Evolutionary conservation across 2,797 vertebrate species (phyloP), one percentile per base, ranked within the genome.

Genomic region (Manis pentadactyla): DNA sequence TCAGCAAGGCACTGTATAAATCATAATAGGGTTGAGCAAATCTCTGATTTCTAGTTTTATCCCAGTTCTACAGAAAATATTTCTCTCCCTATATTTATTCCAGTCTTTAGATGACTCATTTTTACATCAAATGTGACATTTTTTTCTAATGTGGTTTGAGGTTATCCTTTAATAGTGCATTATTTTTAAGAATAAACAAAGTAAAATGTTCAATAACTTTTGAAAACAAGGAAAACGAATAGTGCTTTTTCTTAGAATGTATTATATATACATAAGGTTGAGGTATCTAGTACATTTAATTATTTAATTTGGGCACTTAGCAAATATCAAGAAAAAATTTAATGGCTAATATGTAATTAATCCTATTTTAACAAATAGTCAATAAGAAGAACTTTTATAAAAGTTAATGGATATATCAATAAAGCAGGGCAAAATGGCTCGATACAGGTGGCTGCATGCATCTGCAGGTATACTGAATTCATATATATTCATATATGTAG

Each of bases 1-100:
- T 93, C 89, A 85, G 69, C 66, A 88, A 61, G 75, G 27, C 71
- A 83, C 7, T 87, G 53, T 59, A 75, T 95, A 78, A 95, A 96
- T 97, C 55, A 75, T 51, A 94, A 87, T 59, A 81, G 13, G 15
- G 5, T 29, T 71, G 74, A 89, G 49, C 37, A 93, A 96, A 97
- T 74, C 74, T 37, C 73, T 63, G 17, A 93, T 96, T 94, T 89
- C 59, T 64, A 75, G 23, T 69, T 74, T 93, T 73, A 87, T 84
- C 18, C 31, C 49, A 84, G 18, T 71, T 91, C 17, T 90, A 18
- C 13, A 81, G 53, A 71, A 93, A 84, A 69, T 2, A 57, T 71
- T 91, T 94, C 5, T 86, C 42, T 82, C 4, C 37, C 0, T 77
- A 68, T 94, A 73, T 79, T 88, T 90, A 93, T 49, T 78, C 34